These are phyloP conservation scores for Blastomussa wellsi DNA, from an alignment of 92 coral and sea anemone genomes.

Conservation along the genomic window DNA sequence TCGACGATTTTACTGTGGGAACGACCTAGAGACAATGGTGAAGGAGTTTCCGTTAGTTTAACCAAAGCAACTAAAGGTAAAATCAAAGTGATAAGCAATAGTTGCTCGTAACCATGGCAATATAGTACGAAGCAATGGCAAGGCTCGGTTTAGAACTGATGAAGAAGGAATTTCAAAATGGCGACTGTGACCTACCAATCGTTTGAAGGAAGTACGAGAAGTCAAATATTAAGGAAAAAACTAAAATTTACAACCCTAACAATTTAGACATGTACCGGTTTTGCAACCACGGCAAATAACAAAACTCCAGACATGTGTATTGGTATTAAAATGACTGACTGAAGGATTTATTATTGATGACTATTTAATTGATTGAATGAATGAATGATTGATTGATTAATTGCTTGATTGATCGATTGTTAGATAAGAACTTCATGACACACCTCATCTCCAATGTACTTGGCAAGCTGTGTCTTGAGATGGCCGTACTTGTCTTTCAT, in stretches of 20 bases:
- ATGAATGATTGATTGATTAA: neutral
- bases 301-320: too few species aligned
- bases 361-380: too few species aligned
- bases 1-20: constrained; percentile 28
- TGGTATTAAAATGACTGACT: neutral
- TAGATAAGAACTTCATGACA: neutral
- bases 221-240: too few species aligned
- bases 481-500: constrained; percentile 83
- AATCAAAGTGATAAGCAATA: too few species aligned
- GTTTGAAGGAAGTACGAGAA: neutral
- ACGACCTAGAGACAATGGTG: neutral
- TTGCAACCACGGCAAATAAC: neutral
- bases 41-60: neutral
- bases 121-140: neutral
- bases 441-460: constrained; percentile 88
- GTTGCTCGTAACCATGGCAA: neutral
- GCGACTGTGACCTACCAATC: neutral
- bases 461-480: constrained; percentile 75
- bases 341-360: neutral
- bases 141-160: neutral
- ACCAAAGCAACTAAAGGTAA: too few species aligned
- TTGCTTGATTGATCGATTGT: neutral
- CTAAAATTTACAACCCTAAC: too few species aligned
- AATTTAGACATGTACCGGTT: neutral
- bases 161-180: neutral